Conservation (phyloP, 2,113 vertebrate species). For the Columba janthina region DNA sequence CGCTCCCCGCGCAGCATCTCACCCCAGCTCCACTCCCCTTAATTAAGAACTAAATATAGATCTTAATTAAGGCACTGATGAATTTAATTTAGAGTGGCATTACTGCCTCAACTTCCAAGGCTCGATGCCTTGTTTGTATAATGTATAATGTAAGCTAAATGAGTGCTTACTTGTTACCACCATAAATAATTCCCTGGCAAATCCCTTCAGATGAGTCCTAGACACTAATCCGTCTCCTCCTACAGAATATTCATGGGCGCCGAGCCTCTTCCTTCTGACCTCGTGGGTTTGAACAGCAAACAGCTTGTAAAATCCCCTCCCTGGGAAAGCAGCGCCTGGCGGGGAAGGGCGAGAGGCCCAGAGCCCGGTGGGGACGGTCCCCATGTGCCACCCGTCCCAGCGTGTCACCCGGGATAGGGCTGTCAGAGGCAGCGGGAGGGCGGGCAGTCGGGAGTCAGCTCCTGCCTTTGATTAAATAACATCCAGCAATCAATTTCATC, state of each 20-base stretch:
- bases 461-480: background rate
- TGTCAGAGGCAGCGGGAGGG: background rate
- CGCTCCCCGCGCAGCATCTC: background rate
- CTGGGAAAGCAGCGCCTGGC: background rate
- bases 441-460: background rate
- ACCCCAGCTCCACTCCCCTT: slow-evolving; percentile 67
- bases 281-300: background rate
- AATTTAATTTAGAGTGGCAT: slow-evolving; percentile 82
- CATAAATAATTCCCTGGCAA: slow-evolving; percentile 76
- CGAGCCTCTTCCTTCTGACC: background rate
- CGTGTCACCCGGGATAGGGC: background rate
- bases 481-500: background rate
- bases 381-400: too few species aligned
- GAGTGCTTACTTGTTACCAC: slow-evolving; percentile 76
- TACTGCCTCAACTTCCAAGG: slow-evolving; percentile 73
- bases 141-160: slow-evolving; percentile 77
- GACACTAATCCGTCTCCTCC: slow-evolving; percentile 52
- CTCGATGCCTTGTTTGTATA: slow-evolving; percentile 73
- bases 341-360: background rate
- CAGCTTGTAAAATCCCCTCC: background rate
- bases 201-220: slow-evolving; percentile 56
- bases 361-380: too few species aligned
- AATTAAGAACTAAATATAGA: slow-evolving; percentile 81
- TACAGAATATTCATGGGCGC: slow-evolving; percentile 7
- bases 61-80: slow-evolving; percentile 83